Base-by-base conservation (phyloP, 2,888 invertebrate species). In the Cartodere bifasciata region DNA sequence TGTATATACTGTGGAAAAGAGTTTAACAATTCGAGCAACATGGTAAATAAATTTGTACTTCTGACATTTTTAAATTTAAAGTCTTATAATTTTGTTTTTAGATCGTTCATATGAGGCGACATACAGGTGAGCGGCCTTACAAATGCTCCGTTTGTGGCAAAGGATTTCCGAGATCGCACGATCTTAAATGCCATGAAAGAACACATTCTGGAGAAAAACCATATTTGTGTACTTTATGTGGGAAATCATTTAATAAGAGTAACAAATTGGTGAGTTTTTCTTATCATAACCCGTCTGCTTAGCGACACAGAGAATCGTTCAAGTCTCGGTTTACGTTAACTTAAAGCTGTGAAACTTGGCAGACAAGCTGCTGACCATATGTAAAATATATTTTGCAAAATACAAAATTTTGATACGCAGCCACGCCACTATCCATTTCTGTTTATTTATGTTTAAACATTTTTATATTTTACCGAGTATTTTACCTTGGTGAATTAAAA, bases 11-110 rank as follows among this genome's bases (percentile, higher is more conserved):
- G 62, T 34, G 60, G 60, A 12, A 61, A 60, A 40, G 61, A 62
- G 42, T 61, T 60, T 45, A 62, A 60, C 44, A 62, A 61, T 51
- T 60, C 60, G 6, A 61, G 60, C 45, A 62, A 62, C 46, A 62
- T 61, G 61, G 60, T 59, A 42, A 51, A 51, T 29, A 17, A 25
- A 9, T 20, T 20, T 20, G 6, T 20, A 6, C 9, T 27, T 21
- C 2, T 28, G 15, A 7, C 3, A 20, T 25, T 13, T 29, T 7
- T 5, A 25, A 13, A 32, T 20, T 36, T 23, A 38, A 33, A 38
- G 31, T 23, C 24, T 12, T 37, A 9, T 17, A 37, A 34, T 28
- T 21, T 34, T 36, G 22, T 35, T 52, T 47, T 16, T 35, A 62
- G 62, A 62, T 63, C 46, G 56, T 63, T 9, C 59, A 63, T 39